These are phyloP conservation scores for Peromyscus attwateri DNA, from an alignment of 2,797 vertebrate genomes.

Conservation along the genomic window DNA sequence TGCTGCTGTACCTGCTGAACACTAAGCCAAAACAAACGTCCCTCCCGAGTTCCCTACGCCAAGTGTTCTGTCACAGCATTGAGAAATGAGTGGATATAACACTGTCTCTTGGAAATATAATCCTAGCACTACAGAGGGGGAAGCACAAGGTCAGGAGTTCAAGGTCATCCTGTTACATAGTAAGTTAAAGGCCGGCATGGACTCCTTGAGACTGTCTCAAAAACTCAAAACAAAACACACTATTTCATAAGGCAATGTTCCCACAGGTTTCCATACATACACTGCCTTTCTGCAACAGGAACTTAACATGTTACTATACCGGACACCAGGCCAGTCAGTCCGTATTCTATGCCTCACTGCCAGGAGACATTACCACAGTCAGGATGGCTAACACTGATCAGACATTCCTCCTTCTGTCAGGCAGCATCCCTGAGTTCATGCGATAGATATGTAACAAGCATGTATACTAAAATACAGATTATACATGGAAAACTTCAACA, in stretches of 20 bases:
- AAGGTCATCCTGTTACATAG: not conserved
- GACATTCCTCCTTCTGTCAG: slow-evolving; percentile 17
- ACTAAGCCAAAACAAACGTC: not conserved
- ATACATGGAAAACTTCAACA: not conserved
- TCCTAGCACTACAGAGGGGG: not conserved
- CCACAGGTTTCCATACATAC: not conserved
- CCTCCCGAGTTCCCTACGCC: not conserved
- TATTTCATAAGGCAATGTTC: not conserved
- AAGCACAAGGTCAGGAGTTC: not conserved
- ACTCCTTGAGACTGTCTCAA: not conserved
- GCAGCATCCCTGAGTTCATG: not conserved
- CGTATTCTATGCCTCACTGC: not conserved
- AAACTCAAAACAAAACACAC: not conserved
- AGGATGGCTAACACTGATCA: not conserved
- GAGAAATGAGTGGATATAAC: not conserved
- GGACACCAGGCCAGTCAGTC: not conserved
- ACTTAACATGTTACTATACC: not conserved
- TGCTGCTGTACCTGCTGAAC: not conserved
- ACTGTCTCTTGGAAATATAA: not conserved
- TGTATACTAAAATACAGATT: not conserved
- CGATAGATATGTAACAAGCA: not conserved
- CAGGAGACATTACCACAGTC: not conserved
- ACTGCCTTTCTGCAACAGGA: not conserved
- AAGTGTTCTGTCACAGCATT: not conserved
- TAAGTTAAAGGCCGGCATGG: not conserved